Base-by-base conservation (phyloP, 2,797 vertebrate species). In the Eleutherodactylus coqui region DNA sequence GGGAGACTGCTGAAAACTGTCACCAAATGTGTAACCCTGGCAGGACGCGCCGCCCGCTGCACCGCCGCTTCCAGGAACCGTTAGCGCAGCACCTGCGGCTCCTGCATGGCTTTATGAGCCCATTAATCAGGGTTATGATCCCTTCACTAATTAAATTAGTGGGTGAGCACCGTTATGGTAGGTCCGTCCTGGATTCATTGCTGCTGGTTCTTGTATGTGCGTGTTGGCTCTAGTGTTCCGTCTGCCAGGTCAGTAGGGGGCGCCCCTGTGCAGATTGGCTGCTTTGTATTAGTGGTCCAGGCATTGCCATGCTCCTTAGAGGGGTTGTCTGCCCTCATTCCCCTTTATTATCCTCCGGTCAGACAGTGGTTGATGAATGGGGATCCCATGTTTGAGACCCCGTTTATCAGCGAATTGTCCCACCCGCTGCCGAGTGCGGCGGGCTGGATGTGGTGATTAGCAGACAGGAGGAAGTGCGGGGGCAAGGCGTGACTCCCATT, bases 1-100 rank as follows among this genome's bases (percentile, higher is more conserved):
- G 86, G 86, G 86, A 83, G 60, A 16, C 67, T 5, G 45, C 38
- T 72, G 73, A 84, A 75, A 79, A 84, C 82, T 80, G 86, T 84
- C 86, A 87, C 82, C 34, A 84, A 80, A 84, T 67, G 43, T 70
- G 34, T 75, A 64, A 45, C 82, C 11, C 77, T 86, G 85, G 79
- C 85, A 86, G 70, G 45, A 43, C 2, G 21, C 58, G 19, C 53
- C 27, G 32, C 19, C 67, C 27, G 24, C 76, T 80, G 64, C 76
- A 84, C 75, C 86, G 75, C 36, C 67, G 55, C 67, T 84, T 79
- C 86, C 36, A 47, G 81, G 53, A 79, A 51, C 21, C 7, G 43
- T 47, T 17, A 24, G 79, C 53, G 24, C 58, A 32, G 45, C 72
- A 81, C 85, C 53, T 86, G 82, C 49, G 43, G n/a, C 64, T 29